phyloP scores from a whole-genome alignment of 1,140 invertebrate genomes.

The Tetramorium alpestre region DNA sequence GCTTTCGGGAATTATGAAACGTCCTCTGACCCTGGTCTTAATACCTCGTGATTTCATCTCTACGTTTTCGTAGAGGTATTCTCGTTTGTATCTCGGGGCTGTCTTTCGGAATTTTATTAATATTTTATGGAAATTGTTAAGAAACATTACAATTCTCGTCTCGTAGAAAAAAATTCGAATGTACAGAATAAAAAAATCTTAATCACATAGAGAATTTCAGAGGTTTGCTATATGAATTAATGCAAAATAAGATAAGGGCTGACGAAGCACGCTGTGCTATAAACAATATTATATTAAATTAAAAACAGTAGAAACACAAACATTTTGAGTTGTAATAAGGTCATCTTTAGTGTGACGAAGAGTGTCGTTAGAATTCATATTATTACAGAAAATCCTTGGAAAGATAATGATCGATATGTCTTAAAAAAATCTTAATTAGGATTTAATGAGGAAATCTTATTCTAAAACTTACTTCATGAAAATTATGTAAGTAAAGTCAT shows the following conservation, averaged over 20 bases:
- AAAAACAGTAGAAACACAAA: too few species aligned
- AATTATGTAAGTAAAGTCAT: neutral
- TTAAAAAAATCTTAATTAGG: too few species aligned
- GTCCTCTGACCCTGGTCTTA: slow-evolving; percentile 38
- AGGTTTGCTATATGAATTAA: too few species aligned
- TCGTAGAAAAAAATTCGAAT: neutral
- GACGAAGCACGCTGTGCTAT: too few species aligned
- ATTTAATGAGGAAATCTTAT: neutral
- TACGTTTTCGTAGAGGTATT: neutral
- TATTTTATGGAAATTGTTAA: neutral
- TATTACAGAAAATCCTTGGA: too few species aligned
- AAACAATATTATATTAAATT: too few species aligned
- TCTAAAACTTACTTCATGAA: neutral
- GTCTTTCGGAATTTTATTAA: neutral
- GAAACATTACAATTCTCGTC: neutral
- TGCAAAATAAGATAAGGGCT: too few species aligned
- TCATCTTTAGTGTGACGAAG: too few species aligned
- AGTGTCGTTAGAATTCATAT: too few species aligned
- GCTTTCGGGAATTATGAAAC: slow-evolving; percentile 31
- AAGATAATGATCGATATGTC: too few species aligned
- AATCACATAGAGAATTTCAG: neutral
- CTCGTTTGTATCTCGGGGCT: neutral
- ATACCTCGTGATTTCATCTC: slow-evolving; percentile 4
- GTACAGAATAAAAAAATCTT: neutral
- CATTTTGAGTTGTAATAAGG: too few species aligned